Conservation (phyloP, 2,797 vertebrate genomes). For the Darevskia nairensis region DNA sequence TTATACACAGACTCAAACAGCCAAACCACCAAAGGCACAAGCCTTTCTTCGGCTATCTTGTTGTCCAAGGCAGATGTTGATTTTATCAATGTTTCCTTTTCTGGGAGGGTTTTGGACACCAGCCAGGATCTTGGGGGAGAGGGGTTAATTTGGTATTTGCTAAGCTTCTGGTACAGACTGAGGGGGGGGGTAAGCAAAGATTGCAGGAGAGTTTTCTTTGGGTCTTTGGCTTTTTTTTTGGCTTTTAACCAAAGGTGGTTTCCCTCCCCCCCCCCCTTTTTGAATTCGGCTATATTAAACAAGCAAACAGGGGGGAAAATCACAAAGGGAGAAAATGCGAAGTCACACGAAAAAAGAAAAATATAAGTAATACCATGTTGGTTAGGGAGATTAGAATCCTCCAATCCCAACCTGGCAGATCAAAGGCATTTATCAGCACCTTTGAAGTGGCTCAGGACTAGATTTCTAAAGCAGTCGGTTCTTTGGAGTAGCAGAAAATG, state of each 20-base stretch:
- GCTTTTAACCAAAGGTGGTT: slow-evolving; percentile 19
- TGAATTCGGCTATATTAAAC: slow-evolving; percentile 17
- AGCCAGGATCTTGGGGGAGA: slow-evolving; percentile 30
- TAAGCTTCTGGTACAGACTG: slow-evolving; percentile 21
- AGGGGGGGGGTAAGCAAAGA: neutral
- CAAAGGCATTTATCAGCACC: neutral
- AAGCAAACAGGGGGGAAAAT: neutral
- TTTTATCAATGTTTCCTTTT: slow-evolving; percentile 39
- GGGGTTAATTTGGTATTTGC: slow-evolving; percentile 25
- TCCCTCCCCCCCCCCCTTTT: neutral
- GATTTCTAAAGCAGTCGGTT: neutral
- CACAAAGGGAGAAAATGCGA: slow-evolving; percentile 9
- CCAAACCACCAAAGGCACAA: slow-evolving; percentile 3
- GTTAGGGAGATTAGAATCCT: neutral
- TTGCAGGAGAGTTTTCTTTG: slow-evolving; percentile 6
- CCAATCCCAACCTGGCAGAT: neutral
- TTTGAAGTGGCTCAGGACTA: slow-evolving; percentile 5
- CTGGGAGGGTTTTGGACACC: slow-evolving; percentile 46
- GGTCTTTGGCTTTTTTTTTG: neutral
- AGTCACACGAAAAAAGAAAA: slow-evolving; percentile 4
- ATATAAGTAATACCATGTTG: neutral
- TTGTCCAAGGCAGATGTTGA: slow-evolving; percentile 10
- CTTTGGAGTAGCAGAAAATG: neutral
- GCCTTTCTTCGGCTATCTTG: slow-evolving; percentile 4
- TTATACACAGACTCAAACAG: neutral